phyloP scores from a whole-genome alignment of 2,888 invertebrate genomes.

The Pycnomerus fuliginosus region DNA sequence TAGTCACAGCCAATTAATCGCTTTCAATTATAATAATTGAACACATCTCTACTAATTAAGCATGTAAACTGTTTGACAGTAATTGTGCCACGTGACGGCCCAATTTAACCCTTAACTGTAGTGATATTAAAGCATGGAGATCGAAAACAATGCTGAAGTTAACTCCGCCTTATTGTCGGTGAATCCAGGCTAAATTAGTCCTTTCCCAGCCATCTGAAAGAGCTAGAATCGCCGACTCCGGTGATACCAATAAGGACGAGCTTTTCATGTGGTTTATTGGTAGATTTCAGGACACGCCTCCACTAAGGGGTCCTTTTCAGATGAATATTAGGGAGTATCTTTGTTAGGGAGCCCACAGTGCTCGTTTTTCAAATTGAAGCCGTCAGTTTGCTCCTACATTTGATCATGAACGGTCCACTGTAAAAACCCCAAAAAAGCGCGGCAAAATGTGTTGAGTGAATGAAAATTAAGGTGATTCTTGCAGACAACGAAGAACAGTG shows the following conservation, averaged over 20 bases:
- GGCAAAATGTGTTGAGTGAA: constrained; percentile 16
- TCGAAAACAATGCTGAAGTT: constrained; percentile 27
- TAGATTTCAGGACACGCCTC: constrained; percentile 58
- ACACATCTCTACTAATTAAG: constrained; percentile 54
- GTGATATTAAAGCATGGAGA: constrained; percentile 30
- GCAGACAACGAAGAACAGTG: constrained; percentile 1
- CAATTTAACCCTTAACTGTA: constrained; percentile 31
- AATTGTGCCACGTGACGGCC: constrained; percentile 38
- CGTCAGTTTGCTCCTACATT: constrained; percentile 50
- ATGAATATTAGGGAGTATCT: constrained; percentile 54
- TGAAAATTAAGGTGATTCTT: constrained; percentile 2
- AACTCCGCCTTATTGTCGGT: constrained; percentile 35
- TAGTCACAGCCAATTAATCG: constrained; percentile 52
- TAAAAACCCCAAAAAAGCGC: constrained; percentile 21
- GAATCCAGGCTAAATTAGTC: background rate
- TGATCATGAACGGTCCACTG: constrained; percentile 41
- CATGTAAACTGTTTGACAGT: constrained; percentile 51
- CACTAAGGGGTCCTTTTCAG: constrained; percentile 47
- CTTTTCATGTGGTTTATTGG: constrained; percentile 64
- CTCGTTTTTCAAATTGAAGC: constrained; percentile 50
- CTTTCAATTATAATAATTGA: constrained; percentile 54
- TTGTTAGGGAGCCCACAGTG: constrained; percentile 43
- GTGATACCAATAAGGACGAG: constrained; percentile 59
- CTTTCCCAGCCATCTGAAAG: constrained; percentile 18
- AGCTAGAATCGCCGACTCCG: constrained; percentile 51